Evolutionary conservation across 2,797 vertebrate genomes (phyloP), one percentile per base, ranked within the genome.

Genomic region (Falco peregrinus): DNA sequence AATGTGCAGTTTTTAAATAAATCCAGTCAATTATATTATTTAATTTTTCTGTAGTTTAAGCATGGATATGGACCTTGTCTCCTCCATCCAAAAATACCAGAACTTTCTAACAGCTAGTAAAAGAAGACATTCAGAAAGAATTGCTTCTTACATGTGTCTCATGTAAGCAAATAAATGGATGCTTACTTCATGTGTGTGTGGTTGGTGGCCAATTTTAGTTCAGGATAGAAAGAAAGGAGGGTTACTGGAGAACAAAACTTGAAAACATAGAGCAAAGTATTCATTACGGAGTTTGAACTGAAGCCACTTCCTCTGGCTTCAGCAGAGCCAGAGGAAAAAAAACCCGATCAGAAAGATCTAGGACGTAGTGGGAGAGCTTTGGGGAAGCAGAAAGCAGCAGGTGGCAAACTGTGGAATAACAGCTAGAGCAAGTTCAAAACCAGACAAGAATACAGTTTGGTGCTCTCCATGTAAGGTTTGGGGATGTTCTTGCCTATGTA

Each of bases 101-200:
- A 64, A 47, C 21, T 60, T 13, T 17, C 16, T 21, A 43, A 69
- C 3, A 28, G 3, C 17, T 63, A 69, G 22, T 56, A 43, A 48
- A 76, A 76, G 25, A 50, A 61, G 17, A 7, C 48, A 57, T 22
- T 53, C 25, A 26, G 16, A 81, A 78, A 69, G 20, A 67, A 76
- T 28, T 71, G 2, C 4, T 41, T 41, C 39, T 41, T 41, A 41
- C 13, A 21, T 17, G 24, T 29, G 19, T 68, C 51, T 70, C 37
- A 35, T 20, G 7, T 71, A 71, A 47, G 28, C 6, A 70, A 61
- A 20, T 57, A 48, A 5, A 29, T 11, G 12, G 5, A 26, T 29
- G 12, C 1, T 69, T 41, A 16, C 15, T 54, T 77, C 0, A 1
- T 1, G 0, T 19, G 1, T 65, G 19, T 64, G 16, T 47, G 16